Base-by-base conservation (phyloP, 2,113 vertebrate genomes). In the Sylvietta virens region DNA sequence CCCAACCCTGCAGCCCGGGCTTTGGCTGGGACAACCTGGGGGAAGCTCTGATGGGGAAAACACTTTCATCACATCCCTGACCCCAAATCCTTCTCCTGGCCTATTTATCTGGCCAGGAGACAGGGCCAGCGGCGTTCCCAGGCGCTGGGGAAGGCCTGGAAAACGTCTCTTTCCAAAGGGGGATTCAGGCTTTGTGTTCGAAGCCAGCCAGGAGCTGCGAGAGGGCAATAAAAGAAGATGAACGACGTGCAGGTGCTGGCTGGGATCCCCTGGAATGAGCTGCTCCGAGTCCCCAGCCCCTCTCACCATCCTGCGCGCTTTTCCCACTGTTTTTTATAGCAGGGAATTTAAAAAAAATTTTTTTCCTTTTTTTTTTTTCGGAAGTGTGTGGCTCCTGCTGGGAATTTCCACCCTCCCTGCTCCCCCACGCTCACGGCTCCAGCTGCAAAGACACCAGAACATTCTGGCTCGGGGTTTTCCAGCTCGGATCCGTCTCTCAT, bases 171-270 rank as follows among this genome's bases (percentile, higher is more conserved):
- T 74, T 78, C 56, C 91, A 72, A 69, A 78, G 69, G 8, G 85
- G 71, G 21, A 17, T 21, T 90, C 19, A 13, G 50, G 82, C 42
- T 88, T 42, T 91, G 95, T 83, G 48, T 44, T 64, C 37, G 93
- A 88, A 83, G 6, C 11, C 86, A 47, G 91, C 82, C 71, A 90
- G 86, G 60, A 83, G 79, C 91, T 33, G 85, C 35, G 76, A 53
- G 81, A 56, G 86, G 76, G 80, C 88, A 86, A 94, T 95, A 94
- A 95, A 97, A 93, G 92, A 95, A 96, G 94, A 96, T 81, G 86
- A 94, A 96, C 47, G 91, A 97, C 1, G 76, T 90, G 92, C 96
- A 96, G 94, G 95, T 95, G 91, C 91, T 94, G 92, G 95, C 90
- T 78, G 90, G 73, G 95, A 84, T 94, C 47, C 84, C 77, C 77